Percentiles rank a stretch among this genome's conserved stretches.
Conservation (phyloP, 2,113 vertebrate species). For the Xenus cinereus region DNA sequence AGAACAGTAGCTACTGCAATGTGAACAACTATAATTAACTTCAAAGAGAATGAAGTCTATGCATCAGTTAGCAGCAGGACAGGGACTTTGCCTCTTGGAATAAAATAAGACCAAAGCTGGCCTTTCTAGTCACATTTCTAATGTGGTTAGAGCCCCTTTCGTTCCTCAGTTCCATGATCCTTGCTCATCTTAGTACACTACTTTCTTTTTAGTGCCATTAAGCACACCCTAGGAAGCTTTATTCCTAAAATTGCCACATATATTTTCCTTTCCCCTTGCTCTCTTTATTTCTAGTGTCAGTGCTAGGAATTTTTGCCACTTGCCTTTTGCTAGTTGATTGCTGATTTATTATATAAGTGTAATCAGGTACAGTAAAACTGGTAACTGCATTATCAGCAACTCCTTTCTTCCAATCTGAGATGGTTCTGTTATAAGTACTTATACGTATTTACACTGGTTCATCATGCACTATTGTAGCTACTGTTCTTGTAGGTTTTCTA, state of each 20-base stretch:
- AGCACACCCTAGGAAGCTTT: neutral
- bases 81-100: neutral
- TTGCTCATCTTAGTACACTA: neutral
- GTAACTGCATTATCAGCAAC: neutral
- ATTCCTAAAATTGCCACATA: neutral
- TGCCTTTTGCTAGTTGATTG: neutral
- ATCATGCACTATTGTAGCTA: neutral
- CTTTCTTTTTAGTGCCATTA: neutral
- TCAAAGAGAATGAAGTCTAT: neutral
- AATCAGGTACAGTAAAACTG: neutral
- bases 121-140: neutral
- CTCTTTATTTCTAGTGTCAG: neutral
- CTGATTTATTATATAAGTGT: neutral
- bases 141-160: neutral
- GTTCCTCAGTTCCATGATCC: neutral
- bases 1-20: neutral
- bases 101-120: neutral
- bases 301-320: neutral
- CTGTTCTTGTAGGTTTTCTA: neutral
- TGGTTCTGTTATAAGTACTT: neutral
- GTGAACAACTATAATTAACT: constrained; percentile 12
- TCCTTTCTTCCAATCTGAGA: neutral
- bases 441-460: neutral
- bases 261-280: neutral
- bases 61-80: neutral